These are phyloP conservation scores for Hedya salicella DNA, from an alignment of 2,888 invertebrate genomes.

Conservation along the genomic window DNA sequence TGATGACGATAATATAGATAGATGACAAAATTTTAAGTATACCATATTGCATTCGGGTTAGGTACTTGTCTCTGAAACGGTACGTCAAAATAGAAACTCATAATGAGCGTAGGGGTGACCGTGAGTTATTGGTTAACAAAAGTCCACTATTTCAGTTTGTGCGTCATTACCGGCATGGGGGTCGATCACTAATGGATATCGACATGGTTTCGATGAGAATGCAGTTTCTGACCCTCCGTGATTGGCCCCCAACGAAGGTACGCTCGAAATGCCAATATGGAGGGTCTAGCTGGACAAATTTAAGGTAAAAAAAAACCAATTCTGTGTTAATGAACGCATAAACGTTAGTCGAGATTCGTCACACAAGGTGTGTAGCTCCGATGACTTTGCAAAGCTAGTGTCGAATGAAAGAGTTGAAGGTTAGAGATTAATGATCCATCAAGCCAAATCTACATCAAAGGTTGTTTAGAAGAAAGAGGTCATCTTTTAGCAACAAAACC, in stretches of 20 bases:
- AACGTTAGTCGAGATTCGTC: slow-evolving; percentile 25
- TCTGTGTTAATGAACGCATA: slow-evolving; percentile 16
- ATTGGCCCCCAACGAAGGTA: slow-evolving; percentile 49
- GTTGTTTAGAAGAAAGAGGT: too few species aligned
- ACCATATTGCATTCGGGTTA: too few species aligned
- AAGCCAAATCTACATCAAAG: too few species aligned
- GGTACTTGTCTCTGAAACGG: too few species aligned
- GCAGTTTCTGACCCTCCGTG: slow-evolving; percentile 57
- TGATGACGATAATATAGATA: too few species aligned
- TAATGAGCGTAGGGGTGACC: slow-evolving; percentile 11
- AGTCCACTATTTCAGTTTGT: slow-evolving; percentile 56
- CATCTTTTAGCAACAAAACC: too few species aligned
- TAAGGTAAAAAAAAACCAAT: slow-evolving; percentile 26
- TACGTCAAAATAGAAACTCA: not conserved
- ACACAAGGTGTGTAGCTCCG: slow-evolving; percentile 11
- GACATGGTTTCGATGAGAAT: slow-evolving; percentile 65
- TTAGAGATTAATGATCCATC: too few species aligned
- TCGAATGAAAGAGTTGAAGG: too few species aligned
- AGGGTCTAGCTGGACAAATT: slow-evolving; percentile 23
- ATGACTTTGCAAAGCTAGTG: slow-evolving; percentile 5
- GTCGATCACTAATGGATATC: slow-evolving; percentile 62
- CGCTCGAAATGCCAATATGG: slow-evolving; percentile 8
- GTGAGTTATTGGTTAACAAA: slow-evolving; percentile 44
- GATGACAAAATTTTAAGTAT: too few species aligned
- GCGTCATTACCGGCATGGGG: slow-evolving; percentile 51